Evolutionary conservation across 2,113 vertebrate species (phyloP), one percentile per base, ranked within the genome.

Genomic region (western clawed frog (Xenopus tropicalis)): DNA sequence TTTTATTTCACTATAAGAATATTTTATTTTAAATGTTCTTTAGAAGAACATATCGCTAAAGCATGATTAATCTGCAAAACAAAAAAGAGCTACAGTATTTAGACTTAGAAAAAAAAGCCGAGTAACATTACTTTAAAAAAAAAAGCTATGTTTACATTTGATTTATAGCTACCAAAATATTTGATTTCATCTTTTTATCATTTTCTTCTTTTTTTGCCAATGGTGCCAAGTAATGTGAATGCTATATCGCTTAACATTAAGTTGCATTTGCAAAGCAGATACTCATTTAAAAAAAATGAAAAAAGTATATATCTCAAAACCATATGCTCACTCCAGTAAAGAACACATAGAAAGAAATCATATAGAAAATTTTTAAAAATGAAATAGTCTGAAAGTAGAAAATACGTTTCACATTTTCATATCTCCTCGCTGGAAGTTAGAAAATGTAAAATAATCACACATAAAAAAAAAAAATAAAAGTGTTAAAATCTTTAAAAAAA

Each of bases 11-110:
- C 94, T 96, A 97, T 97, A 97, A 97, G 94, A 99, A 93, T 93
- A 97, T 94, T 98, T 98, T 95, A 96, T 95, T 98, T 99, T 95
- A 92, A 97, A 96, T 95, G 96, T 98, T 98, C 96, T 93, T 93
- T 88, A 96, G 93, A 94, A 95, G 94, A 96, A 95, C 94, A 94
- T 97, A 97, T 97, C 96, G 95, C 96, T 98, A 93, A 96, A 95
- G 96, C 96, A 99, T 99, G 97, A 96, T 87, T 93, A 93, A 95
- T 94, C 90, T 94, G 94, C 94, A 93, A 94, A 97, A n/a, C n/a
- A n/a, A n/a, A 91, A 93, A 90, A 89, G 92, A 94, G 90, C 90
- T 90, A 92, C 89, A 95, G 93, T 98, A 98, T 94, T 96, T 97
- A 98, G 94, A 94, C 90, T 94, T 97, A 95, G 94, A 94, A 93